A percentile compares a stretch with the other conserved stretches of the same genome.
phyloP scores from a whole-genome alignment of 1,140 invertebrate genomes.

The Hyphantria cunea region DNA sequence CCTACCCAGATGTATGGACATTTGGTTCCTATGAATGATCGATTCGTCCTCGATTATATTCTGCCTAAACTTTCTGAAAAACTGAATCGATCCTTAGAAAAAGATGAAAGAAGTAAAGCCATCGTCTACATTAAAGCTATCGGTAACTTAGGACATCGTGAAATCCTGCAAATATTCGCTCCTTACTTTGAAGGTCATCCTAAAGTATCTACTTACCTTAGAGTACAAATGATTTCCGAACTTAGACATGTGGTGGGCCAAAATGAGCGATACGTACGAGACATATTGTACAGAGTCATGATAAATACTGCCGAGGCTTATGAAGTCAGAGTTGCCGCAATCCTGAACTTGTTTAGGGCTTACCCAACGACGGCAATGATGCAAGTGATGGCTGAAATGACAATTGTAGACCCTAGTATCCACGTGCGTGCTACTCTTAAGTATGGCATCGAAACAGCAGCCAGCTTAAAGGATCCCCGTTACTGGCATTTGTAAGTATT shows the following conservation, averaged over 20 bases:
- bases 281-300: constrained; percentile 86
- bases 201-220: constrained; percentile 82
- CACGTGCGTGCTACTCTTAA: constrained; percentile 85
- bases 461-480: constrained; percentile 65
- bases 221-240: constrained; percentile 83
- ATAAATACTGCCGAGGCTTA: constrained; percentile 84
- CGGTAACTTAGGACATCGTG: constrained; percentile 83
- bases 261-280: constrained; percentile 78
- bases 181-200: constrained; percentile 86
- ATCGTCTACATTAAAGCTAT: constrained; percentile 84
- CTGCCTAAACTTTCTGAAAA: constrained; percentile 82
- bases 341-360: constrained; percentile 82
- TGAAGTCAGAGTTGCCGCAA: constrained; percentile 85
- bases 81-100: constrained; percentile 80
- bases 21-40: constrained; percentile 74
- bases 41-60: constrained; percentile 80
- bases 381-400: constrained; percentile 86
- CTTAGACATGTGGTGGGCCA: constrained; percentile 77
- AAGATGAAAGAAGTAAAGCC: constrained; percentile 80
- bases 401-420: constrained; percentile 83
- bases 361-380: constrained; percentile 84
- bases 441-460: constrained; percentile 80
- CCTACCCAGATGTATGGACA: constrained; percentile 84
- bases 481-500: constrained; percentile 78
- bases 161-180: constrained; percentile 83